These are phyloP conservation scores for Chironomus tentans DNA, from an alignment of 2,888 invertebrate genomes.

Conservation along the genomic window DNA sequence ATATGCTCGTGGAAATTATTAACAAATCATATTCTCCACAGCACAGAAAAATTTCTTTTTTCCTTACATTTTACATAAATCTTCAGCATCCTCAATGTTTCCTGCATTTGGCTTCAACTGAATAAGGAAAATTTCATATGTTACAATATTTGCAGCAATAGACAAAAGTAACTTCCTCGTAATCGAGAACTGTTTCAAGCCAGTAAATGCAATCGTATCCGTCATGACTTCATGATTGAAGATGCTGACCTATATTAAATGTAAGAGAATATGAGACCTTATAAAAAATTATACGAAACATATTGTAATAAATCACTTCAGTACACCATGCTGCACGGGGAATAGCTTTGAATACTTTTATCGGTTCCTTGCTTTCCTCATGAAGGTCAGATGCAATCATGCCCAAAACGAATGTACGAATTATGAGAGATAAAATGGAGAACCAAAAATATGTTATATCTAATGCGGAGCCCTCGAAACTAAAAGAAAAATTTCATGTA, in stretches of 20 bases:
- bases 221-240: not conserved
- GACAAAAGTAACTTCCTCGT: not conserved
- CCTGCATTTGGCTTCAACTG: not conserved
- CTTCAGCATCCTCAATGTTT: not conserved
- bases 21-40: too few relatives aligned
- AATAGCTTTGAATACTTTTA: not conserved
- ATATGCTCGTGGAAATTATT: too few relatives aligned
- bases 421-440: conserved; percentile 43
- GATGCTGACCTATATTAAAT: not conserved
- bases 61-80: too few relatives aligned
- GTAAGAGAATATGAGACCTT: not conserved
- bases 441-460: conserved; percentile 41
- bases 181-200: not conserved
- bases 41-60: too few relatives aligned
- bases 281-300: not conserved
- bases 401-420: conserved; percentile 42
- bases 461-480: conserved; percentile 28
- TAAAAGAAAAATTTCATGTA: not conserved
- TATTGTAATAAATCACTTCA: not conserved
- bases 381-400: conserved; percentile 44
- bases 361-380: conserved; percentile 37
- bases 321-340: not conserved
- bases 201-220: conserved; percentile 1
- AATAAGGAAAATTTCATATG: conserved; percentile 7
- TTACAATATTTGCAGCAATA: not conserved